phyloP scores from a whole-genome alignment of 2,113 vertebrate species.

The Mirounga angustirostris region DNA sequence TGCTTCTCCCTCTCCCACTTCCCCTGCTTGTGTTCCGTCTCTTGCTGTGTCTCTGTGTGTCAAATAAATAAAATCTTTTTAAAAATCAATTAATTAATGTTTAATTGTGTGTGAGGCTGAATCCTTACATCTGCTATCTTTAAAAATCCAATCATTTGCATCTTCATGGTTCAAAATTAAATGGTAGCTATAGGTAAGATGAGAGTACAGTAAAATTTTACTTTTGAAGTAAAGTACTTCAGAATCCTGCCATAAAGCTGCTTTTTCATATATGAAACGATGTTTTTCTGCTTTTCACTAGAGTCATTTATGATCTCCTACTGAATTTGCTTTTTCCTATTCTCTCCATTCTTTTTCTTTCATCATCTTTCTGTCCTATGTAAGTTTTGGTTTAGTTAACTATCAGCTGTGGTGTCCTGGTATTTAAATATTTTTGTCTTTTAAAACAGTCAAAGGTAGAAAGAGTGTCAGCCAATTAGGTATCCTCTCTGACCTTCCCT shows the following conservation, averaged over 20 bases:
- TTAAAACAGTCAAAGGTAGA: conserved; percentile 14
- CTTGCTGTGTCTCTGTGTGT: too few species aligned
- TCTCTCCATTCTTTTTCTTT: not conserved
- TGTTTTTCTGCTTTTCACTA: conserved; percentile 31
- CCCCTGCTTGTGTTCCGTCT: too few species aligned
- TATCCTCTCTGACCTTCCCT: not conserved
- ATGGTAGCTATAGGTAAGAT: not conserved
- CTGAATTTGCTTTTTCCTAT: not conserved
- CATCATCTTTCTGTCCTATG: not conserved
- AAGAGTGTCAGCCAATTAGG: not conserved
- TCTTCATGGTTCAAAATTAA: conserved; percentile 54
- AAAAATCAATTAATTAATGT: not conserved
- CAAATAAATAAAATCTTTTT: too few species aligned
- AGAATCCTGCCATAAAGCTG: not conserved
- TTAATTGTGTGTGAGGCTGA: conserved; percentile 12
- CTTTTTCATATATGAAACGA: not conserved
- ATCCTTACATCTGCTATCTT: not conserved
- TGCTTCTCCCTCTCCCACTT: too few species aligned
- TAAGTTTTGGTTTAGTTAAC: conserved; percentile 17
- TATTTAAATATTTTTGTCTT: conserved; percentile 42
- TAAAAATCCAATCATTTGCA: not conserved
- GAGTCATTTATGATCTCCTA: not conserved
- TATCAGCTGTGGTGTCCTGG: not conserved
- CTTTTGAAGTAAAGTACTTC: conserved; percentile 41
- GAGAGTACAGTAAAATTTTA: conserved; percentile 20